These are phyloP conservation scores for Cynopterus brachyotis DNA, from an alignment of 2,113 vertebrate species.

Conservation along the genomic window DNA sequence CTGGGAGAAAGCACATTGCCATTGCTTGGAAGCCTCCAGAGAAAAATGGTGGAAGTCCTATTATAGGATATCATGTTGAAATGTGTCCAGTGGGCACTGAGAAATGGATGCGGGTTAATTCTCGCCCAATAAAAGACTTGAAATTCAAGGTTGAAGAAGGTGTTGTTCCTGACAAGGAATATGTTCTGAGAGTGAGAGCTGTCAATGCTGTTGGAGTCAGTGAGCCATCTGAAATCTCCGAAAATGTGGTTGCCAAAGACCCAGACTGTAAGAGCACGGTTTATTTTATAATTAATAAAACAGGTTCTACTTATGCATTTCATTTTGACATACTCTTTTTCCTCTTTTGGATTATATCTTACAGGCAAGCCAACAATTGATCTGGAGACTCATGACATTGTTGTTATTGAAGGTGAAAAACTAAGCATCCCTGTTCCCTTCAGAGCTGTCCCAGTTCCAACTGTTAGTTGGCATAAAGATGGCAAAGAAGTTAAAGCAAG, in stretches of 20 bases:
- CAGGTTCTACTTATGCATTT: neutral
- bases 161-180: conserved; percentile 96
- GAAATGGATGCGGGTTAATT: conserved; percentile 97
- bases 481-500: conserved; percentile 90
- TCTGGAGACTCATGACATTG: conserved; percentile 90
- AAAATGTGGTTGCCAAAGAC: conserved; percentile 96
- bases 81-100: conserved; percentile 96
- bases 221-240: conserved; percentile 95
- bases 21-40: conserved; percentile 95
- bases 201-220: conserved; percentile 95
- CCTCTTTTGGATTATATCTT: conserved; percentile 60
- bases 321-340: neutral
- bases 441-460: conserved; percentile 93
- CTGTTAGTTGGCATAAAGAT: conserved; percentile 94
- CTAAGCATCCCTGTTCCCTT: conserved; percentile 93
- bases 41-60: conserved; percentile 94
- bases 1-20: conserved; percentile 93
- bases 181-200: conserved; percentile 94
- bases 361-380: conserved; percentile 93
- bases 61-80: conserved; percentile 97
- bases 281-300: neutral
- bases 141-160: conserved; percentile 95
- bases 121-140: conserved; percentile 94
- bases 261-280: conserved; percentile 93
- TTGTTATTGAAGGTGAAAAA: conserved; percentile 95